These are phyloP conservation scores for Aplocera efformata DNA, from an alignment of 2,888 invertebrate genomes.

Conservation along the genomic window DNA sequence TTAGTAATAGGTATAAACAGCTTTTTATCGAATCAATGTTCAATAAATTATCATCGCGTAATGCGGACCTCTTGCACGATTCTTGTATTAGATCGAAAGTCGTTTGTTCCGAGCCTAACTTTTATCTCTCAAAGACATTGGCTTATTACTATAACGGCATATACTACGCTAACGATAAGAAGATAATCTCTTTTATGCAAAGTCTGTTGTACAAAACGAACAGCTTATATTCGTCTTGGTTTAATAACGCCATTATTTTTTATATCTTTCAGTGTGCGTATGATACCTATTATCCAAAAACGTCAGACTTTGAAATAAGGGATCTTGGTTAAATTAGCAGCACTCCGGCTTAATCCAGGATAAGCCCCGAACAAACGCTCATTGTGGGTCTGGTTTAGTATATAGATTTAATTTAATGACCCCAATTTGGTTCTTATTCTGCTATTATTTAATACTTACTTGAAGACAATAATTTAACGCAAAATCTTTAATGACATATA, in stretches of 20 bases:
- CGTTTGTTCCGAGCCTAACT: no score
- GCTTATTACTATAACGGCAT: no score
- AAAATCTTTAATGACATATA: conserved; percentile 18
- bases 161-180: no score
- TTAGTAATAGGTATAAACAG: no score
- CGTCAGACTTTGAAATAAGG: conserved; percentile 29
- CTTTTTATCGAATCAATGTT: no score
- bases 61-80: no score
- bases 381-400: conserved; percentile 56
- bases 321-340: conserved; percentile 52
- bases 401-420: conserved; percentile 70
- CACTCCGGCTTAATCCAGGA: conserved; percentile 60
- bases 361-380: conserved; percentile 56
- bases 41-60: no score
- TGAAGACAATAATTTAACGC: neutral
- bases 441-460: conserved; percentile 41
- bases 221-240: conserved; percentile 1
- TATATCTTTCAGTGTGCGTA: conserved; percentile 3
- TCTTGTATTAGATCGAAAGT: no score
- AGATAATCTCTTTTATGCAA: no score
- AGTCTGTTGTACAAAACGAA: no score
- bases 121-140: no score
- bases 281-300: conserved; percentile 12
- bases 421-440: conserved; percentile 56
- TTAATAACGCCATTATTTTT: conserved; percentile 7